A percentile compares a stretch with the other conserved stretches of the same genome.
phyloP scores from a whole-genome alignment of 1,140 invertebrate species.

The Ceratosolen fusciceps region DNA sequence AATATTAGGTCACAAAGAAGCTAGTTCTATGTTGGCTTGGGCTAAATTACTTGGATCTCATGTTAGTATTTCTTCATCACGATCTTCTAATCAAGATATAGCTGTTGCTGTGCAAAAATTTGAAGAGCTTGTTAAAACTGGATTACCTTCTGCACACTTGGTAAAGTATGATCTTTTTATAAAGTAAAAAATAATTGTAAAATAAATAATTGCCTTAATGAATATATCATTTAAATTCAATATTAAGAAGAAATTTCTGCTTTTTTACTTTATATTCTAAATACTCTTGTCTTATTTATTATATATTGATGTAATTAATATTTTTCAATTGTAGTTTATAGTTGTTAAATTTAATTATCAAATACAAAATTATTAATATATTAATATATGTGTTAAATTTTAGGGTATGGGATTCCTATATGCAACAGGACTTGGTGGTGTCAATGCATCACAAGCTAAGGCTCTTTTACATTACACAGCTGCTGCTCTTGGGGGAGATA shows the following conservation, averaged over 20 bases:
- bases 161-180: constrained; percentile 70
- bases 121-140: constrained; percentile 81
- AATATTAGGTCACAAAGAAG: constrained; percentile 82
- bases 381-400: too few relatives aligned
- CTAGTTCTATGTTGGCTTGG: constrained; percentile 89
- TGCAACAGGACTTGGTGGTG: constrained; percentile 84
- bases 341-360: too few relatives aligned
- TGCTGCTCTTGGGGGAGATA: constrained; percentile 89
- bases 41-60: constrained; percentile 86
- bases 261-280: too few relatives aligned
- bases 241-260: too few relatives aligned
- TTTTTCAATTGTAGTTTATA: too few relatives aligned
- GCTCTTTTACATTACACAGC: constrained; percentile 94
- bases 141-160: constrained; percentile 90
- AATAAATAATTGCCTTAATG: constrained; percentile 1
- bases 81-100: constrained; percentile 80
- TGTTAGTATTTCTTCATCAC: constrained; percentile 65
- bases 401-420: constrained; percentile 92
- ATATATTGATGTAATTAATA: too few relatives aligned
- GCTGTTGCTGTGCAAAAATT: constrained; percentile 84
- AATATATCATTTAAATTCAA: background rate
- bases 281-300: too few relatives aligned
- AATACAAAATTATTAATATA: too few relatives aligned
- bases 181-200: too few relatives aligned
- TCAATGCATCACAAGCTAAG: constrained; percentile 89